Base-by-base conservation (phyloP, 1,140 invertebrate genomes). In the Drosophila miranda region DNA sequence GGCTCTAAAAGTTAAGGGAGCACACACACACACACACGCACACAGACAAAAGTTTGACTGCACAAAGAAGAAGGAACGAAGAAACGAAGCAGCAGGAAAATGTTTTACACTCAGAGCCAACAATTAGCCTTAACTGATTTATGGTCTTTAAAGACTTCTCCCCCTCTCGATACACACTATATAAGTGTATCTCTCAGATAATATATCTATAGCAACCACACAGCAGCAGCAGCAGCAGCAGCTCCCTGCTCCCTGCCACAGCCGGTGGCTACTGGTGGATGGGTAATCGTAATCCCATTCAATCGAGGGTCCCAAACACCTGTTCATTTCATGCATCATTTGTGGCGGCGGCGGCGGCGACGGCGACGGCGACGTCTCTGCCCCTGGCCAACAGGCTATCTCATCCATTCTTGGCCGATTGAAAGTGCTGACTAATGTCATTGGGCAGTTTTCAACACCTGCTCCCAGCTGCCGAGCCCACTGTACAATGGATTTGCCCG, bases 401-500 rank as follows among this genome's bases (percentile, higher is more conserved):
- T 19, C 38, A 26, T 19, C 42, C 30, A 66, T 13, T 38, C 34
- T 38, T 38, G 34, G 14, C n/a, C 9, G 1, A 75, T 49, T 48
- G 28, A 54, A 52, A 43, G 45, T 79, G 80, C 80, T 75, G 81
- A 80, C 76, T 83, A 75, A 84, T 84, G 66, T 49, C 66, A 56
- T 78, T 79, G 81, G 81, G 56, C 43, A 57, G 53, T 76, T 84
- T 80, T 84, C 80, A 80, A 69, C 80, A 84, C 81, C 80, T 86
- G 80, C 59, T 73, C 50, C 44, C 80, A 66, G 62, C 79, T 68
- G 62, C 43, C 56, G 49, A 57, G 59, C 43, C 81, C 80, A 84
- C 76, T 80, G 80, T 84, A 58, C 69, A 38, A 38, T 38, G 34
- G 34, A 38, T 38, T 38, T 38, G 11, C 11, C 11, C 34, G 34